Percentiles rank a stretch among this genome's conserved stretches.
These are phyloP conservation scores for Polyodon spathula DNA, from an alignment of 2,113 vertebrate species.

Conservation along the genomic window DNA sequence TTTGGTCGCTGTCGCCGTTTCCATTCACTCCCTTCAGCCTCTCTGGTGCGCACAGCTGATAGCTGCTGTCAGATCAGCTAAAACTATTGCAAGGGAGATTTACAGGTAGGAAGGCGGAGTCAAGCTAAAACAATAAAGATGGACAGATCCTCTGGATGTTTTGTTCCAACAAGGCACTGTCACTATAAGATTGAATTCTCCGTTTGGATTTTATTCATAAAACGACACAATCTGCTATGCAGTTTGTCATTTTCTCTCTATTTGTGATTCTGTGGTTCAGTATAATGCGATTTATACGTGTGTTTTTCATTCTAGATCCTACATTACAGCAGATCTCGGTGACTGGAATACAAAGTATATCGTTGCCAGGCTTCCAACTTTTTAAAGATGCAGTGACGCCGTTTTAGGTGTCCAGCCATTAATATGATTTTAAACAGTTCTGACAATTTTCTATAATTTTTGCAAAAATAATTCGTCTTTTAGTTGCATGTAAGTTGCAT, in stretches of 20 bases:
- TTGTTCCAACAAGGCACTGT: slow-evolving; percentile 25
- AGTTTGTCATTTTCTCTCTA: neutral
- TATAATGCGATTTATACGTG: neutral
- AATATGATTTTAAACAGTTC: too few relatives aligned
- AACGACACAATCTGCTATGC: neutral
- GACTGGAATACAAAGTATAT: slow-evolving; percentile 6
- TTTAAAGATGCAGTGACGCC: neutral
- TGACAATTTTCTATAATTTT: too few relatives aligned
- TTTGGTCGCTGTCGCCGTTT: slow-evolving; percentile 33
- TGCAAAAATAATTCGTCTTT: too few relatives aligned
- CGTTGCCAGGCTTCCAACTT: neutral
- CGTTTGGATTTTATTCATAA: slow-evolving; percentile 2
- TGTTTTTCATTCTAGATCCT: neutral
- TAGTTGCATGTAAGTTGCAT: too few relatives aligned
- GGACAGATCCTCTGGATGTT: slow-evolving; percentile 28
- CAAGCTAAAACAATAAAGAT: slow-evolving; percentile 39
- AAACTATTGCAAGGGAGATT: slow-evolving; percentile 45
- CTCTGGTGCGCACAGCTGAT: slow-evolving; percentile 38
- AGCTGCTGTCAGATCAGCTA: slow-evolving; percentile 41
- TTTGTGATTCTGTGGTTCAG: neutral
- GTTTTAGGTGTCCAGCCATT: too few relatives aligned
- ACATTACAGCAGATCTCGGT: slow-evolving; percentile 11
- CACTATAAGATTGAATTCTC: neutral
- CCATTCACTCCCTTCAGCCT: slow-evolving; percentile 35
- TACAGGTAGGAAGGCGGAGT: slow-evolving; percentile 58